These are phyloP conservation scores for Galerucella calmariensis DNA, from an alignment of 2,888 invertebrate species.

Conservation along the genomic window DNA sequence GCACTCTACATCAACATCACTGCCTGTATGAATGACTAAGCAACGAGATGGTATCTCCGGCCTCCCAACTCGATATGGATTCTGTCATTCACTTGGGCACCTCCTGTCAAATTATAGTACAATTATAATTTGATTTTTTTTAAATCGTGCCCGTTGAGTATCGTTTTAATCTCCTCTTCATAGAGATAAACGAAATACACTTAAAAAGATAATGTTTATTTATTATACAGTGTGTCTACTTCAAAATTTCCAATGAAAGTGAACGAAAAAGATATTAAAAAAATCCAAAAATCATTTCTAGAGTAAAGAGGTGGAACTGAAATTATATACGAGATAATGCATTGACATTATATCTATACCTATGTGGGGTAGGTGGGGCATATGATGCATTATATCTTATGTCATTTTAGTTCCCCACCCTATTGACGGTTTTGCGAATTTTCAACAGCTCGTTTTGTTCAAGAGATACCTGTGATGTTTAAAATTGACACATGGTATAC, in stretches of 20 bases:
- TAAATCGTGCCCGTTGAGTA: slow-evolving; percentile 43
- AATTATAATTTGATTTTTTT: slow-evolving; percentile 54
- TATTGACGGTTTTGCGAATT: no score
- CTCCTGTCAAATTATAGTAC: slow-evolving; percentile 62
- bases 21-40: slow-evolving; percentile 52
- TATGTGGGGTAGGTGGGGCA: no score
- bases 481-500: no score
- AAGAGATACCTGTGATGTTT: no score
- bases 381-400: no score
- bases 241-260: not conserved
- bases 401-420: no score
- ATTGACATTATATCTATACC: no score
- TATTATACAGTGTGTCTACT: not conserved
- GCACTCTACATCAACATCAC: slow-evolving; percentile 12
- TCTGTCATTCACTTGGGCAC: slow-evolving; percentile 63
- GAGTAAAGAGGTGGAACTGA: no score
- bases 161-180: slow-evolving; percentile 37
- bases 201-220: slow-evolving; percentile 16
- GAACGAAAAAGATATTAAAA: not conserved
- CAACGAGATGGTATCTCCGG: slow-evolving; percentile 60
- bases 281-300: not conserved
- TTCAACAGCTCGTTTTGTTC: no score
- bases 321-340: no score
- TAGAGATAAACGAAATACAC: slow-evolving; percentile 35
- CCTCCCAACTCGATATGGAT: slow-evolving; percentile 63